Evolutionary conservation across 2,888 invertebrate genomes (phyloP).

Genomic region (Conomelus anceps): DNA sequence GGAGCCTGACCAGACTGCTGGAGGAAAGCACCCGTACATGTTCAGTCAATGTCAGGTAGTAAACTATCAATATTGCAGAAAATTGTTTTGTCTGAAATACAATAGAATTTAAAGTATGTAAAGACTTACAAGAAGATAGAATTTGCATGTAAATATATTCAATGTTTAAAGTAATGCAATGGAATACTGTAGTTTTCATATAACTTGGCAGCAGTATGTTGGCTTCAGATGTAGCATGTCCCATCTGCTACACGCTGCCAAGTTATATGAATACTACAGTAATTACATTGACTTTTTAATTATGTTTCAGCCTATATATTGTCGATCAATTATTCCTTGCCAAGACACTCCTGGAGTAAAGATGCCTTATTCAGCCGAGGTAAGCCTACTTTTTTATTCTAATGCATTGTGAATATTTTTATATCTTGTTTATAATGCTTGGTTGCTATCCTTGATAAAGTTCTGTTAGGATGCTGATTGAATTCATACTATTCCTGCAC

Average conservation of each 20-base stretch:
- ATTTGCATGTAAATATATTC: too few species aligned
- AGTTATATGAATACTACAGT: too few species aligned
- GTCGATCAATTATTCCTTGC: conserved; percentile 82
- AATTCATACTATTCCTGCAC: too few species aligned
- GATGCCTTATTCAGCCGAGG: conserved; percentile 68
- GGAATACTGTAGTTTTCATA: too few species aligned
- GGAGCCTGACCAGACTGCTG: conserved; percentile 76
- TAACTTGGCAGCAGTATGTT: too few species aligned
- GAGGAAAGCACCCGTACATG: conserved; percentile 76
- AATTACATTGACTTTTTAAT: background rate
- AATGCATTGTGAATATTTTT: too few species aligned
- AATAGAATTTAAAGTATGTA: background rate
- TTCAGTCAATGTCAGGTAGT: conserved; percentile 73
- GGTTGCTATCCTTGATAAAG: too few species aligned
- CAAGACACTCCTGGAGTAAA: conserved; percentile 91
- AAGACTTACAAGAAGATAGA: too few species aligned
- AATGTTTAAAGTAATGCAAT: conserved; percentile 18
- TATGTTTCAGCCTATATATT: conserved; percentile 66
- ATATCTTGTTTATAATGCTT: background rate
- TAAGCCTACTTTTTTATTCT: conserved; percentile 39
- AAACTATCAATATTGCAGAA: background rate
- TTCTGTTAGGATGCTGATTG: too few species aligned
- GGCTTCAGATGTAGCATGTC: too few species aligned
- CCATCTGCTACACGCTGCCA: too few species aligned
- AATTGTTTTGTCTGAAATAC: background rate